Base-by-base conservation (phyloP, 2,113 vertebrate genomes). In the Baryphthengus martii region DNA sequence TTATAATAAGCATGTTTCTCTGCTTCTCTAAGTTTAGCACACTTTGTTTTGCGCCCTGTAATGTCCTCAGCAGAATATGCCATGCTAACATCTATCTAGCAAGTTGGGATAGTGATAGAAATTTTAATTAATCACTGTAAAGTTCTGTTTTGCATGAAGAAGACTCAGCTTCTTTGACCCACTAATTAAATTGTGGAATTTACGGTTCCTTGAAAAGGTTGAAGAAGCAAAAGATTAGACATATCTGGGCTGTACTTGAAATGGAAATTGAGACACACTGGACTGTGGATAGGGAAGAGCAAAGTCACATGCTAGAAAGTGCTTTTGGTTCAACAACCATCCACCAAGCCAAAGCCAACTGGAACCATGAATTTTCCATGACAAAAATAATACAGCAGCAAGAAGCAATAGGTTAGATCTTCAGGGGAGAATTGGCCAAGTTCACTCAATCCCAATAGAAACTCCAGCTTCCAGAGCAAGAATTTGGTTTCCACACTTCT, bases 121-220 rank as follows among this genome's bases (percentile, higher is more conserved):
- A 95, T 95, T 97, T 96, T 94, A 97, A 97, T 97, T 97, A 97
- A 97, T 95, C 92, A 94, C 77, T 79, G 37, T 77, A 92, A 96
- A 73, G 87, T 95, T 97, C 96, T 85, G 72, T 82, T 94, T 95
- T 96, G 71, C 82, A 92, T 71, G 72, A 93, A 97, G 66, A 49
- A 90, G 73, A n/a, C 88, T 88, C 91, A 80, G 83, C 83, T 78
- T 95, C 77, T 95, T 75, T 96, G 95, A 96, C 94, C 95, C 77
- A 82, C 88, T 97, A 97, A 97, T 98, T 98, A 97, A 97, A 97
- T 96, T 79, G 87, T 93, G 70, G 71, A 95, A 96, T 92, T 97
- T 91, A 90, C 85, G 97, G 65, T 80, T 93, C 49, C 95, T 92
- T 97, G 83, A 95, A 97, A 93, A 94, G 93, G 88, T 94, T 85